Percentiles rank a stretch among this genome's conserved stretches.
Conservation (phyloP, 2,888 invertebrate species). For the Standfussiana lucernea region DNA sequence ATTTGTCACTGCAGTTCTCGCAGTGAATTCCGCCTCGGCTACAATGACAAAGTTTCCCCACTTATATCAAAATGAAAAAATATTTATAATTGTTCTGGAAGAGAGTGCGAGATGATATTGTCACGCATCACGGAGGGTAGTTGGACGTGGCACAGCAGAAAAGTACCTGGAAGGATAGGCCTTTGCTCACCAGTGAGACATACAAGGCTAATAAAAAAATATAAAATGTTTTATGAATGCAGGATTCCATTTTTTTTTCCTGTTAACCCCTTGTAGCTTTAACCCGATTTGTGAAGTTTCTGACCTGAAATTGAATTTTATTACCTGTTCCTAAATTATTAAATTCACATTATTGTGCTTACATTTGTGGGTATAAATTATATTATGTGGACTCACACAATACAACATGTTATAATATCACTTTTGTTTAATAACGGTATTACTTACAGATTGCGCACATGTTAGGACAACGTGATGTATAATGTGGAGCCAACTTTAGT, state of each 20-base stretch:
- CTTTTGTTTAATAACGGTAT: not conserved
- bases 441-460: not conserved
- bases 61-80: not conserved
- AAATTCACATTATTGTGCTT: not conserved
- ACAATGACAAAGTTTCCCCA: not conserved
- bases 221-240: too few relatives aligned
- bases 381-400: not conserved
- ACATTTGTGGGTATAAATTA: not conserved
- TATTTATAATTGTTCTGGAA: too few relatives aligned
- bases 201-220: too few relatives aligned
- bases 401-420: not conserved
- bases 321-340: not conserved
- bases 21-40: not conserved
- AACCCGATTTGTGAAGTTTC: not conserved
- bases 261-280: not conserved
- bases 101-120: too few relatives aligned
- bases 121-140: too few relatives aligned
- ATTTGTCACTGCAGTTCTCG: too few relatives aligned
- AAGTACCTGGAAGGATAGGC: too few relatives aligned
- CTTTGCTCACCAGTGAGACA: too few relatives aligned
- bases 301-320: not conserved
- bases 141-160: too few relatives aligned
- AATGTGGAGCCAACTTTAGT: conserved; percentile 13
- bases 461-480: not conserved
- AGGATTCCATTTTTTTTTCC: not conserved